Evolutionary conservation across 1,140 invertebrate genomes (phyloP).

Genomic region (silkworm (Bombyx mori)): DNA sequence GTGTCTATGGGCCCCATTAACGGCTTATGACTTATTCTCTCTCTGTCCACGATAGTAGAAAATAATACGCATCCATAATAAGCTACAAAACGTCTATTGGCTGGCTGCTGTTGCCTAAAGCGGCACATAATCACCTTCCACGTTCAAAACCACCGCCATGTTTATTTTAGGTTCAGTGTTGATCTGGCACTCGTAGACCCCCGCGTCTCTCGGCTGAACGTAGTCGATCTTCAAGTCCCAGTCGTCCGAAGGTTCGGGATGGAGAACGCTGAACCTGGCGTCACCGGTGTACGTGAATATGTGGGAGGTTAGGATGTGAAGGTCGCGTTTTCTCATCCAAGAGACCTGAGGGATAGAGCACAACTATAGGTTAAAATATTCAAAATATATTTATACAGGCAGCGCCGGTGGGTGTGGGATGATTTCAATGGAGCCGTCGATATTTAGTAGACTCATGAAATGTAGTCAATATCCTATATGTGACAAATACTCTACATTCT

Average conservation of each 20-base stretch:
- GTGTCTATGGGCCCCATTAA: no score
- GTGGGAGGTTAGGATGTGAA: constrained; percentile 90
- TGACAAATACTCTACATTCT: no score
- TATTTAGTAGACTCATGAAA: no score
- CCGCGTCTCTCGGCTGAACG: constrained; percentile 87
- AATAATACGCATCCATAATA: neutral
- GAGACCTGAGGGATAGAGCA: constrained; percentile 78
- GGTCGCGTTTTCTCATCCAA: constrained; percentile 91
- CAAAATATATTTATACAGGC: neutral
- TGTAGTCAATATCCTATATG: no score
- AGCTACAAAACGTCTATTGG: neutral
- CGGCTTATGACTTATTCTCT: no score
- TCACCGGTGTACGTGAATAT: constrained; percentile 91
- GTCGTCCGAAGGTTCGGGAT: constrained; percentile 89
- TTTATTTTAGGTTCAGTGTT: constrained; percentile 91
- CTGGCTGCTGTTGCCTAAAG: neutral
- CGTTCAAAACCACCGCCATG: constrained; percentile 81
- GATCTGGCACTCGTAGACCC: constrained; percentile 89
- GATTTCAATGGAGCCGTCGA: no score
- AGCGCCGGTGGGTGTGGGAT: no score
- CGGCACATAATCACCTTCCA: constrained; percentile 77
- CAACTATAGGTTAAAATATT: constrained; percentile 3
- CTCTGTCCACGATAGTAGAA: neutral
- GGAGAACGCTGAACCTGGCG: constrained; percentile 85
- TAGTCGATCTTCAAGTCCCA: constrained; percentile 93